These are phyloP conservation scores for Spodoptera frugiperda DNA, from an alignment of 1,140 invertebrate species.

Conservation along the genomic window DNA sequence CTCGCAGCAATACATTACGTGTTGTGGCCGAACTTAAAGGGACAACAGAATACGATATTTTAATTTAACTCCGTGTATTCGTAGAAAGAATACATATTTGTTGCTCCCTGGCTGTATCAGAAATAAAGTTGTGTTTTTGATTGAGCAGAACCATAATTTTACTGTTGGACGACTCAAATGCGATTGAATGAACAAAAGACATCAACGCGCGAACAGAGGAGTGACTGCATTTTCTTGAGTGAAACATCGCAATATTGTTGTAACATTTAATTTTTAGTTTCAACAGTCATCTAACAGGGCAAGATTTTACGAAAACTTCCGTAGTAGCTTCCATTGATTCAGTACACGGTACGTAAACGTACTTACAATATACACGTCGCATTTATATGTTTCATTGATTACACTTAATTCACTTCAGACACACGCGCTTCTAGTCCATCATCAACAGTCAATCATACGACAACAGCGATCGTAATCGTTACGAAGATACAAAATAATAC, in stretches of 20 bases:
- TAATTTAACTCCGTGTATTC: too few species aligned
- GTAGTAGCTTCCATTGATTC: slow-evolving; percentile 5
- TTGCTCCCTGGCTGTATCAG: too few species aligned
- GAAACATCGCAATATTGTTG: slow-evolving; percentile 13
- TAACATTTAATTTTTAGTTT: slow-evolving; percentile 37
- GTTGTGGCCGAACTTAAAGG: too few species aligned
- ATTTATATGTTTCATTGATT: neutral
- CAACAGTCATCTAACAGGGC: slow-evolving; percentile 45
- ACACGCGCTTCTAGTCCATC: slow-evolving; percentile 21
- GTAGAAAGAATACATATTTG: too few species aligned
- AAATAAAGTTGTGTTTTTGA: too few species aligned
- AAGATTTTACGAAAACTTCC: slow-evolving; percentile 25
- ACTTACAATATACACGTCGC: slow-evolving; percentile 9
- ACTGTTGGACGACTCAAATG: too few species aligned
- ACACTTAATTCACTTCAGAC: slow-evolving; percentile 24
- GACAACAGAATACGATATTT: too few species aligned
- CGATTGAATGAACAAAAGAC: slow-evolving; percentile 8
- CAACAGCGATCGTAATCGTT: slow-evolving; percentile 38
- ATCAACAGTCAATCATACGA: slow-evolving; percentile 40
- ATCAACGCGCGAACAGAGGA: slow-evolving; percentile 23
- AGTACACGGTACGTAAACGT: slow-evolving; percentile 8
- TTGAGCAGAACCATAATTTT: too few species aligned
- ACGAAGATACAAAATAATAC: slow-evolving; percentile 44
- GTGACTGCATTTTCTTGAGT: neutral
- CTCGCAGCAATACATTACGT: too few species aligned